Conservation (phyloP, 2,113 vertebrate genomes). For the Ginglymostoma cirratum region DNA sequence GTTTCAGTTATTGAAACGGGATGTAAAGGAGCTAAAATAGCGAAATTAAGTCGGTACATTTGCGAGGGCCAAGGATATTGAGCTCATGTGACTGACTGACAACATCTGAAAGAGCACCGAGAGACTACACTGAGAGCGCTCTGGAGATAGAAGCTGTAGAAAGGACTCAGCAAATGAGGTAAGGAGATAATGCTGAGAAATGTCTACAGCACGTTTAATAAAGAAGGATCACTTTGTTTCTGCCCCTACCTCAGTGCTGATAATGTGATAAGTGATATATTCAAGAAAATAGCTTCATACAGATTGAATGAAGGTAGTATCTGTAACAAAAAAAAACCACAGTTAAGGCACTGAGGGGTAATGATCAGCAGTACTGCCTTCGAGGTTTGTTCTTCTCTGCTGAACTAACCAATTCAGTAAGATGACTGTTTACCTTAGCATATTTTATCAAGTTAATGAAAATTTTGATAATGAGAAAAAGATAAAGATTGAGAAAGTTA, state of each 20-base stretch:
- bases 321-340: not conserved
- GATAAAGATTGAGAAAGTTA: not conserved
- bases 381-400: not conserved
- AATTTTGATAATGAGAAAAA: not conserved
- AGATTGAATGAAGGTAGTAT: not conserved
- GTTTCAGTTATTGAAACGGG: conserved; percentile 47
- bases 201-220: not conserved
- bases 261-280: not conserved
- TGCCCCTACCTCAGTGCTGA: not conserved
- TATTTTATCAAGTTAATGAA: not conserved
- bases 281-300: not conserved
- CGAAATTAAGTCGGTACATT: conserved; percentile 42
- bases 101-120: conserved; percentile 37
- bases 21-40: conserved; percentile 42
- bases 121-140: not conserved
- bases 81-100: conserved; percentile 40
- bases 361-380: not conserved
- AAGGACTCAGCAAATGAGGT: conserved; percentile 6
- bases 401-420: not conserved
- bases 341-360: not conserved
- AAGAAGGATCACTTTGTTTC: not conserved
- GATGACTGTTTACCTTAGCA: not conserved
- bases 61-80: conserved; percentile 27
- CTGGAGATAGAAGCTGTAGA: not conserved
- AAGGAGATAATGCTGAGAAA: not conserved